phyloP scores from a whole-genome alignment of 2,888 invertebrate species.

The Gastrophysa polygoni region DNA sequence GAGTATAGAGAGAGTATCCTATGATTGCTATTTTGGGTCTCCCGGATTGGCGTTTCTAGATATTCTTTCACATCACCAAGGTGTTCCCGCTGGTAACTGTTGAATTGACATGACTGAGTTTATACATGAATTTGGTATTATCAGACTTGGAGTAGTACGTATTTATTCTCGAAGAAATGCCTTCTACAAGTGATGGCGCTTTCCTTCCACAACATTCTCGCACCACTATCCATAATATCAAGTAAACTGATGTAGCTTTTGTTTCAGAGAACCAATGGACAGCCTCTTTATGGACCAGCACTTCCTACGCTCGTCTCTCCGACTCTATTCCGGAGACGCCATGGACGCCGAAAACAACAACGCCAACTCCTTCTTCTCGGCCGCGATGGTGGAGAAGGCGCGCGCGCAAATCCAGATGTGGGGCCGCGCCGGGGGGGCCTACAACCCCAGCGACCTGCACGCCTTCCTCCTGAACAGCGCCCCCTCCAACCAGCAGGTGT shows the following conservation, averaged over 20 bases:
- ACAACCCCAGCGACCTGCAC: conserved; percentile 61
- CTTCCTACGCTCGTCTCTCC: conserved; percentile 66
- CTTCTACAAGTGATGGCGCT: not conserved
- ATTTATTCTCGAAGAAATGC: not conserved
- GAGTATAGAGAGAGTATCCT: too few relatives aligned
- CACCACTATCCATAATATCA: not conserved
- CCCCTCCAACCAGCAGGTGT: conserved; percentile 52
- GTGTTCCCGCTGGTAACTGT: too few relatives aligned
- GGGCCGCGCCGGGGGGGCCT: conserved; percentile 60
- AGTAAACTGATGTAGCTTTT: conserved; percentile 19
- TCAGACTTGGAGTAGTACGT: too few relatives aligned
- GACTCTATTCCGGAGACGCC: conserved; percentile 65
- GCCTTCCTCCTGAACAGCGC: conserved; percentile 53
- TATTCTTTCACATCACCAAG: too few relatives aligned
- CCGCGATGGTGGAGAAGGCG: conserved; percentile 65
- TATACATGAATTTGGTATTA: too few relatives aligned
- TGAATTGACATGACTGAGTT: too few relatives aligned
- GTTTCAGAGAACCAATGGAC: conserved; percentile 75
- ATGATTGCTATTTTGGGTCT: too few relatives aligned
- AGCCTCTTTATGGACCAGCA: conserved; percentile 80
- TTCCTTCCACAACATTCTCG: not conserved
- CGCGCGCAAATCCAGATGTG: conserved; percentile 63
- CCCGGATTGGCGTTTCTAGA: too few relatives aligned
- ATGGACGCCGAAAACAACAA: conserved; percentile 61
- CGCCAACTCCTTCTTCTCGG: conserved; percentile 58